A percentile compares a stretch with the other conserved stretches of the same genome.
Evolutionary conservation across 2,888 invertebrate genomes (phyloP).

Genomic region (Stenichneumon culpator): DNA sequence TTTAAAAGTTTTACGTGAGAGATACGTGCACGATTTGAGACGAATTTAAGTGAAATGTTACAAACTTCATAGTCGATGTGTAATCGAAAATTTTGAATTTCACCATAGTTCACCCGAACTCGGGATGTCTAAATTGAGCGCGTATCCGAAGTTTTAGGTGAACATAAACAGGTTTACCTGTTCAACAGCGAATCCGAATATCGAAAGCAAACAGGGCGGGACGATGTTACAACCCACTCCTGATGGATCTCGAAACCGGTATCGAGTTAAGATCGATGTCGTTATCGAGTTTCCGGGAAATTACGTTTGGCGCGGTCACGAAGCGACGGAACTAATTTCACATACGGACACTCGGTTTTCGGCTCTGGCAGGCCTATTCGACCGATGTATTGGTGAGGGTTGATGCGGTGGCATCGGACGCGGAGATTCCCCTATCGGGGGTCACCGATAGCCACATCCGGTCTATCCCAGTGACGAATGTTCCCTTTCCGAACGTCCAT

Average conservation of each 20-base stretch:
- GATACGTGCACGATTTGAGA: not conserved
- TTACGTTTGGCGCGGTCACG: slow-evolving; percentile 55
- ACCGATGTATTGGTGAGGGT: slow-evolving; percentile 49
- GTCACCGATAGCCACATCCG: slow-evolving; percentile 52
- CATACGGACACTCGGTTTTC: slow-evolving; percentile 64
- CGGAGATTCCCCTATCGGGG: slow-evolving; percentile 54
- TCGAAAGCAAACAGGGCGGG: not conserved
- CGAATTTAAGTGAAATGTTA: not conserved
- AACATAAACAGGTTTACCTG: slow-evolving; percentile 36
- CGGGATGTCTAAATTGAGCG: not conserved
- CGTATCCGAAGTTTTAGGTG: slow-evolving; percentile 31
- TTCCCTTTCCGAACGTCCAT: slow-evolving; percentile 43
- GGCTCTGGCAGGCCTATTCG: slow-evolving; percentile 10
- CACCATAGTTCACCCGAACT: not conserved
- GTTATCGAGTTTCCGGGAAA: slow-evolving; percentile 64
- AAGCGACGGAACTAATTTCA: slow-evolving; percentile 71
- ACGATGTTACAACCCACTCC: not conserved
- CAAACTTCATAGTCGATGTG: not conserved
- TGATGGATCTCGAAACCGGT: slow-evolving; percentile 40
- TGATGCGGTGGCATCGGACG: slow-evolving; percentile 48
- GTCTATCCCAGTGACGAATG: slow-evolving; percentile 66
- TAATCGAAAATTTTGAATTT: not conserved
- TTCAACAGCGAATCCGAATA: slow-evolving; percentile 17
- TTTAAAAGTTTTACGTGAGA: not conserved
- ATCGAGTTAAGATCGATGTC: slow-evolving; percentile 69